Base-by-base conservation (phyloP, 2,113 vertebrate species). In the Erinaceus europaeus region DNA sequence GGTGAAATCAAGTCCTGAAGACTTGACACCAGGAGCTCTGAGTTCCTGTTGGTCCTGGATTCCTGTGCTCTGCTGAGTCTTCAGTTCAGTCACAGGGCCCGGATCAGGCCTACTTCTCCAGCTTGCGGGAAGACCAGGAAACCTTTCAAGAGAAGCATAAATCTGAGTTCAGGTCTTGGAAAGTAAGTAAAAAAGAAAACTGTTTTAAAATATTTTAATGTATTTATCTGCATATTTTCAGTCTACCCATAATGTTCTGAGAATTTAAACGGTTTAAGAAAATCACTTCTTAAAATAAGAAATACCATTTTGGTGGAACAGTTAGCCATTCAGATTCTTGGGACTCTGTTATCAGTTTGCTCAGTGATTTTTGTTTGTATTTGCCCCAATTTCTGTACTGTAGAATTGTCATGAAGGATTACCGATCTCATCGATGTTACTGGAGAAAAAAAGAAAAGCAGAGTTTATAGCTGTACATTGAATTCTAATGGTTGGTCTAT, bases 181-280 rank as follows among this genome's bases (percentile, higher is more conserved):
- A 93, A 89, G 91, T 93, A 93, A 96, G 94, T 91, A 91, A 84
- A 88, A 86, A 80, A 89, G 71, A 62, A 91, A 93, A 90, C 57
- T 73, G n/a, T 87, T 92, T 91, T 76, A 61, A 85, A 82, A 53
- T 87, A 84, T 89, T 90, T 91, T 94, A 91, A 79, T 91, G 75
- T 94, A 84, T 94, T 93, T 95, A 90, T 90, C 81, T 94, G 77
- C 87, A 74, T 94, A 93, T 87, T 91, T 93, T 95, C 62, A 38
- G 86, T 93, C 89, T 93, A 89, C 80, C 71, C 93, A 73, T 94
- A 91, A 95, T 90, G 73, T 90, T 94, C 84, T 90, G 90, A 90
- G 89, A 93, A 89, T 91, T 87, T 93, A 93, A 89, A 89, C 71
- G 87, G 84, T 93, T 94, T 93, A 73, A 93, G 85, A 85, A 90